Evolutionary conservation across 2,113 vertebrate species (phyloP), one percentile per base, ranked within the genome.

Genomic region (Guaruba guarouba): DNA sequence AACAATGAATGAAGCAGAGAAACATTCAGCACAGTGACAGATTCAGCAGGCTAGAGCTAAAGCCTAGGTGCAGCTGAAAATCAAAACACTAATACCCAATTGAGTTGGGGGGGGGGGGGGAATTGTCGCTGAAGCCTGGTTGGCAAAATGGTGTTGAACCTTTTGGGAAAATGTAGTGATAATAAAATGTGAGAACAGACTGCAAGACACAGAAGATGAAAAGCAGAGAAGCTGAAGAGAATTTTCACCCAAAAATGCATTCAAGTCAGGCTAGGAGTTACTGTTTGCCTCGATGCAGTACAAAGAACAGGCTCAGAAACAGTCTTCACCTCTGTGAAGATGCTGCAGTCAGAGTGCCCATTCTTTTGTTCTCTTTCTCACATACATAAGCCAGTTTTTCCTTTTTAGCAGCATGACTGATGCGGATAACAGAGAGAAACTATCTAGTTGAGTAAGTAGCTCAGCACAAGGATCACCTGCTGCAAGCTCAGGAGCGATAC

Each of bases 301-400:
- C 12, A 28, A 86, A 80, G 17, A 17, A 86, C 17, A 86, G 68
- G 9, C 29, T 83, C 35, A 59, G 39, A 64, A 86, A 77, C 24
- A 68, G 33, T 17, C 19, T 27, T 57, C 41, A 43, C 25, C 11
- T 78, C 35, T 52, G 29, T 41, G 28, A 95, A 63, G 67, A 88
- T 67, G 43, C 22, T 68, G 28, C 35, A 64, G 48, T 61, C 11
- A 12, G 27, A 75, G 33, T 51, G 23, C 51, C 41, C 0, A 0
- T 31, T 68, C 46, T 61, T 84, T 74, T 49, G 23, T 66, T 64
- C 23, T 70, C 44, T 18, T 78, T 61, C 33, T 73, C 55, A 69
- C 3, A 43, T 11, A 62, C 1, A 1, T 13, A 44, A 76, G 5
- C 11, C 10, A 29, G 9, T 54, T 12, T 11, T 31, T 46, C 69